These are phyloP conservation scores for Amblyopsis hoosieri DNA, from an alignment of 2,797 vertebrate species.

Conservation along the genomic window DNA sequence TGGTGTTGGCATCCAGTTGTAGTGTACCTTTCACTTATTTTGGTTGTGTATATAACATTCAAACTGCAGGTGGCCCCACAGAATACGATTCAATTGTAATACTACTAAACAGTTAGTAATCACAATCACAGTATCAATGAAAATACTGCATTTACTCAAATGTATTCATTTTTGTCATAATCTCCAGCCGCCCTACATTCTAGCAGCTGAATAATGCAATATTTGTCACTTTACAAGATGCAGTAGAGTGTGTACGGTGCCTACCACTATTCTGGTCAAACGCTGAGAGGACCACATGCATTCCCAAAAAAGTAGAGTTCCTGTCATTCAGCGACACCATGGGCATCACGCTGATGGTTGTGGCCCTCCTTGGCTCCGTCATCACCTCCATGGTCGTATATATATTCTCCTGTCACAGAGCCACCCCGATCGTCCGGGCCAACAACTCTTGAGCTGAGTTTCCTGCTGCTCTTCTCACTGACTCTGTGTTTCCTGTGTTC, in stretches of 20 bases:
- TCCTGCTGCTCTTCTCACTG: conserved; percentile 80
- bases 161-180: no score
- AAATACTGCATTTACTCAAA: background rate
- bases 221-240: conserved; percentile 62
- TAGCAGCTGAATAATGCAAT: conserved; percentile 6
- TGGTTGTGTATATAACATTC: no score
- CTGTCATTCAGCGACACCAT: conserved; percentile 78
- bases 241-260: conserved; percentile 78
- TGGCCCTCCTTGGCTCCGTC: conserved; percentile 75
- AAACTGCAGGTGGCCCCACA: no score
- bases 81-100: no score
- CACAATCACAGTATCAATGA: no score
- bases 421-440: conserved; percentile 75
- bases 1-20: no score
- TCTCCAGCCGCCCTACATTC: background rate
- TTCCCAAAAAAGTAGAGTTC: conserved; percentile 79
- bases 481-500: conserved; percentile 82
- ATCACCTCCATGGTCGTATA: conserved; percentile 66
- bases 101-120: no score
- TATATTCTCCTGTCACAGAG: conserved; percentile 69
- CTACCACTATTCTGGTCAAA: conserved; percentile 82
- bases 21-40: no score
- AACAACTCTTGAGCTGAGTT: conserved; percentile 82
- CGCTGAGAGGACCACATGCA: conserved; percentile 66
- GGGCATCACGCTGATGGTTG: conserved; percentile 68